phyloP scores from a whole-genome alignment of 2,888 invertebrate species.

The Byasa hedistus region DNA sequence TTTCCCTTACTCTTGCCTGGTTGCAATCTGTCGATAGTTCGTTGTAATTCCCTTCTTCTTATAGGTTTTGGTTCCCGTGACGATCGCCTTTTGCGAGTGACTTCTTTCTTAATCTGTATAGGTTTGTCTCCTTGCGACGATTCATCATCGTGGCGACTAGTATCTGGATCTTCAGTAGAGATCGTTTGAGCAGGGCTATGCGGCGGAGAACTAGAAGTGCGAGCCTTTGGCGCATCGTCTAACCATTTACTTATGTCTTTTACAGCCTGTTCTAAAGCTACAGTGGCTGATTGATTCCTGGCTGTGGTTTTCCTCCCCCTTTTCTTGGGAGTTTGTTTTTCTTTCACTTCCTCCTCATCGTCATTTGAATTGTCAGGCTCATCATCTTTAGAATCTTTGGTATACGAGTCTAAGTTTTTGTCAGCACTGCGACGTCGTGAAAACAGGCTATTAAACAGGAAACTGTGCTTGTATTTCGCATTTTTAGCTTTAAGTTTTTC shows the following conservation, averaged over 20 bases:
- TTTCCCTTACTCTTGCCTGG: slow-evolving; percentile 94
- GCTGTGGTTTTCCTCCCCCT: slow-evolving; percentile 68
- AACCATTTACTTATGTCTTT: slow-evolving; percentile 95
- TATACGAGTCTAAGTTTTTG: slow-evolving; percentile 44
- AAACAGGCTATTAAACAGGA: slow-evolving; percentile 60
- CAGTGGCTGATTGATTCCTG: slow-evolving; percentile 80
- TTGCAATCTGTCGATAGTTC: slow-evolving; percentile 90
- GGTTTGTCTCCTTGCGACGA: slow-evolving; percentile 64
- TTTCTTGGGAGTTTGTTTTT: slow-evolving; percentile 56
- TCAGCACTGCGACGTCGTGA: slow-evolving; percentile 48
- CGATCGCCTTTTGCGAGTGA: slow-evolving; percentile 69
- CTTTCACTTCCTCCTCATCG: slow-evolving; percentile 39
- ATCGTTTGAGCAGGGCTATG: slow-evolving; percentile 87
- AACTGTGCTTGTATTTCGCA: slow-evolving; percentile 72
- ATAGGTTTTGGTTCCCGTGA: slow-evolving; percentile 67
- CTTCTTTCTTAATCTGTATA: slow-evolving; percentile 58
- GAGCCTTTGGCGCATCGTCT: slow-evolving; percentile 89
- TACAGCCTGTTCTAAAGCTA: slow-evolving; percentile 82
- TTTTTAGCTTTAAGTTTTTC: slow-evolving; percentile 83
- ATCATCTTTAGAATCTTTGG: slow-evolving; percentile 42
- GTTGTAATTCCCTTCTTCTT: slow-evolving; percentile 85
- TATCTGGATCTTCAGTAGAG: slow-evolving; percentile 81
- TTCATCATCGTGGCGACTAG: slow-evolving; percentile 70
- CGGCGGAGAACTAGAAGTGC: slow-evolving; percentile 88
- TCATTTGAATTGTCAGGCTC: slow-evolving; percentile 43